Base-by-base conservation (phyloP, 2,888 invertebrate species). In the Carabus problematicus region DNA sequence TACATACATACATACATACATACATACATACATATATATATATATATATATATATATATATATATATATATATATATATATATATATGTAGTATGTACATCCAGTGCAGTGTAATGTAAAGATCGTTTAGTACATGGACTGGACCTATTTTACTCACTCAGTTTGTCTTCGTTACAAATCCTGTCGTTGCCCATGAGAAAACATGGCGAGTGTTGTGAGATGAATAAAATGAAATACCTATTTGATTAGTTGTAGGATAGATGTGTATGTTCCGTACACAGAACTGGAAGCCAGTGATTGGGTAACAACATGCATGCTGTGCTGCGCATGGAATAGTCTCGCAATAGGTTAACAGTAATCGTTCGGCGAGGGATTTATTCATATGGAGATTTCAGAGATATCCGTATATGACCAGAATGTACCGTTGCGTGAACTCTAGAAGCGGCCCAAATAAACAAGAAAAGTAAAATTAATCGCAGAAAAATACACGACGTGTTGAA, bases 381-480 rank as follows among this genome's bases (percentile, higher is more conserved):
- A 29, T 29, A 29, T 29, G 29, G 29, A 29, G 29, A 29, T 29
- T 29, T 29, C 29, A 16, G 52, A 52, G 19, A 52, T 19, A 52
- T 52, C 43, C 42, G 42, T 54, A 47, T 58, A 54, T 64, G 40
- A 45, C 11, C 63, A 54, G 49, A 41, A 49, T 56, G 56, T 66
- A 58, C 59, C 58, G 59, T 59, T 66, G 58, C 40, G 49, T 55
- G 66, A 66, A 66, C 58, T 66, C 12, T 58, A 56, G 58, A 58
- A 56, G 42, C 66, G 58, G 45, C 66, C 66, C 66, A 66, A 66
- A 66, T 66, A 66, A 66, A 66, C 66, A 66, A 66, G 58, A 58
- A 58, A 66, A 66, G 63, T 63, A 63, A 63, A 63, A 58, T 66
- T 43, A 58, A 64, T 47, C 47, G 64, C 56, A 66, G 58, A 58